phyloP scores from a whole-genome alignment of 1,140 invertebrate species.

The Epicauta chinensis region DNA sequence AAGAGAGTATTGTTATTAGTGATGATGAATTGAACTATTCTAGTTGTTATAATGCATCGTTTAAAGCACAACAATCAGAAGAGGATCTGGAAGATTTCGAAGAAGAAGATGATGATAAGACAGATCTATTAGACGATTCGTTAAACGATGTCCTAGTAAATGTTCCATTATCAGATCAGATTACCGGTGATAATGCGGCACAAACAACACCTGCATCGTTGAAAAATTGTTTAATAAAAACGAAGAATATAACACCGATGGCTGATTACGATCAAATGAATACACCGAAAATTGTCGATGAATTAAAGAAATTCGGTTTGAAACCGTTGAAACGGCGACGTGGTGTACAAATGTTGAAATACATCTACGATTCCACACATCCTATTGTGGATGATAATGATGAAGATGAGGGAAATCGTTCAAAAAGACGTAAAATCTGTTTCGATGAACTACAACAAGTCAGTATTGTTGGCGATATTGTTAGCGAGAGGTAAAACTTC shows the following conservation, averaged over 20 bases:
- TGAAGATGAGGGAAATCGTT: slow-evolving; percentile 6
- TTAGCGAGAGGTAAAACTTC: slow-evolving; percentile 15
- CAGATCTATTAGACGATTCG: slow-evolving; percentile 17
- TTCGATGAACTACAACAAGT: slow-evolving; percentile 10
- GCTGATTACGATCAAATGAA: slow-evolving; percentile 48
- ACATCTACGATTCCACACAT: slow-evolving; percentile 42
- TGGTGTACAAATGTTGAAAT: slow-evolving; percentile 34
- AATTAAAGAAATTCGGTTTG: slow-evolving; percentile 52
- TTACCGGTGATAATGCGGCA: background rate
- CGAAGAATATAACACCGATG: slow-evolving; percentile 48
- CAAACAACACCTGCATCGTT: slow-evolving; percentile 3
- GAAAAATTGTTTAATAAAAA: slow-evolving; percentile 43
- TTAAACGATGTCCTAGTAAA: slow-evolving; percentile 16
- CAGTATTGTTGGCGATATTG: slow-evolving; percentile 14
- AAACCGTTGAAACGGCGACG: slow-evolving; percentile 49
- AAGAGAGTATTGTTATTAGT: slow-evolving; percentile 26
- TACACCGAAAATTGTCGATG: slow-evolving; percentile 46
- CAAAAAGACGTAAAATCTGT: slow-evolving; percentile 6
- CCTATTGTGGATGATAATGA: slow-evolving; percentile 23
- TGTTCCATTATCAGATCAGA: slow-evolving; percentile 1
- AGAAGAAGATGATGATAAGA: slow-evolving; percentile 9
- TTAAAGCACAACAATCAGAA: slow-evolving; percentile 6
- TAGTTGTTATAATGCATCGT: no score
- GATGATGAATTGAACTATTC: slow-evolving; percentile 40
- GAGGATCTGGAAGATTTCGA: slow-evolving; percentile 7